Evolutionary conservation across 2,888 invertebrate genomes (phyloP), one percentile per base, ranked within the genome.

Genomic region (Taphrorychus bicolor): DNA sequence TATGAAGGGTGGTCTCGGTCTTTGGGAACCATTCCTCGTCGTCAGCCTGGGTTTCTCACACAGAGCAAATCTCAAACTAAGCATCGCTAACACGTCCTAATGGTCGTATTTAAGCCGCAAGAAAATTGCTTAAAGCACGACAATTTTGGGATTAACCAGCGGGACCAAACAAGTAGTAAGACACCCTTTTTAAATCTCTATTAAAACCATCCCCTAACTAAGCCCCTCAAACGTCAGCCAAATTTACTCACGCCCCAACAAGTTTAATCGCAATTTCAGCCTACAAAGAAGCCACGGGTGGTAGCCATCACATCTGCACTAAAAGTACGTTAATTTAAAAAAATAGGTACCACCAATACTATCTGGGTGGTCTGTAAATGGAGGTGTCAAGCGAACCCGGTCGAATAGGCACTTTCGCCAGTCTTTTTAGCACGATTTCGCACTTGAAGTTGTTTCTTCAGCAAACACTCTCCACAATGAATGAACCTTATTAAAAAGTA

Each of bases 341-440:
- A 45, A 5, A 45, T 5, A 7, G 32, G 45, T 45, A 45, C 45
- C 17, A 45, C 14, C 14, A 32, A n/a, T n/a, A 32, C 57, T 14
- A 51, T 66, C 56, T 59, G 66, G 66, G 66, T 66, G 66, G 66
- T 59, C 59, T 17, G 18, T 54, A n/a, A 14, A 54, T 17, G 42
- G 21, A 66, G 59, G 66, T 45, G 64, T 59, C 32, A 65, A 65
- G 58, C n/a, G n/a, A 65, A 42, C 52, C 14, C 45, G 17, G 57
- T 16, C 7, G 40, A 42, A 48, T 56, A 63, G n/a, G 63, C 51
- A 65, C 59, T 65, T 65, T 65, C 22, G n/a, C 58, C 52, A 65
- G 53, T 23, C 58, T 66, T 56, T 65, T 66, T 69, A 63, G 69
- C 72, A 72, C 72, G 72, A 70, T 70, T 72, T 72, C 62, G 70